Base-by-base conservation (phyloP, 2,113 vertebrate species). In the Heteronetta atricapilla region DNA sequence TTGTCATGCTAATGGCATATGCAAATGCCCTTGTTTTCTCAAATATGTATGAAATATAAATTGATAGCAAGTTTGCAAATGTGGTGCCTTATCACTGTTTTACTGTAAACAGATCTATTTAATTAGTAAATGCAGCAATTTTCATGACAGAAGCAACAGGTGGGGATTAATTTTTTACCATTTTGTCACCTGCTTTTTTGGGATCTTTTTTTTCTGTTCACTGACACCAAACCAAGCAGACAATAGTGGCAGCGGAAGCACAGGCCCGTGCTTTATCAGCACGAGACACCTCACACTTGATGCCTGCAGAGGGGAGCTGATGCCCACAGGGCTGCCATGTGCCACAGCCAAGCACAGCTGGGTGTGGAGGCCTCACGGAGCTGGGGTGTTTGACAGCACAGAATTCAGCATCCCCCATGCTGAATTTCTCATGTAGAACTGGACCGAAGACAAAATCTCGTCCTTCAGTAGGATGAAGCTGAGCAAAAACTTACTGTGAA, bases 31-130 rank as follows among this genome's bases (percentile, higher is more conserved):
- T 64, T 81, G 75, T 82, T 89, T 81, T 79, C 74, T 78, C 56
- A 90, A 90, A 55, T 91, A 88, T 82, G 88, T 92, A 72, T 94
- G 76, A 66, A 48, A 52, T 75, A 26, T 78, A 72, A 78, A 78
- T 93, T 77, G 46, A 28, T 59, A 78, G 86, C 33, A 67, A 29
- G 93, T 74, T 44, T 72, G 69, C 26, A 91, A 56, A 82, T 77
- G 7, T 1, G 5, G 29, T 72, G 48, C 42, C 62, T 86, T 78
- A 82, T 85, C 59, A 42, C 56, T 53, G 15, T 58, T 92, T 82
- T 68, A 34, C 31, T 62, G 36, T 10, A 78, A 78, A 73, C 69
- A 84, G 60, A 34, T 86, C 73, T 74, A 34, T 88, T 93, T 96
- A 88, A 84, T 92, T 69, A 67, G 48, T 84, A 83, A 86, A 80